Percentiles rank a stretch among this genome's conserved stretches.
Conservation (phyloP, 2,888 invertebrate species). For the Diachrysia chrysitis region DNA sequence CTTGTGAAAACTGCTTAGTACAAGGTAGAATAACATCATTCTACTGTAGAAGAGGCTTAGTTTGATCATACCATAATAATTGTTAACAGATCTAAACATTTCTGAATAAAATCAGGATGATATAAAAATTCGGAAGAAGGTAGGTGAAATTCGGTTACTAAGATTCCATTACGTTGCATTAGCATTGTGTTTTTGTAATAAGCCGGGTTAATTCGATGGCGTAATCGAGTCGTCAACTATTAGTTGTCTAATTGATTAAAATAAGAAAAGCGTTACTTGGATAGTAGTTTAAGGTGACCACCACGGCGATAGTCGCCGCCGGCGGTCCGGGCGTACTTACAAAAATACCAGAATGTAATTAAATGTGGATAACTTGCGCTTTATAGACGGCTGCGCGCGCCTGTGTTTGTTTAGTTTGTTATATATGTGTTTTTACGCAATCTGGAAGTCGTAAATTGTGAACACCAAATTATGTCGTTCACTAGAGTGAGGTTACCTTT, state of each 20-base stretch:
- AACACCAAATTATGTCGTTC: conserved; percentile 88
- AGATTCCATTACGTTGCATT: background rate
- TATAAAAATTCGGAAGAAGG: background rate
- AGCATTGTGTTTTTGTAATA: background rate
- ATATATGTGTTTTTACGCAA: conserved; percentile 89
- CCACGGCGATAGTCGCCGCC: conserved; percentile 78
- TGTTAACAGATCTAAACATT: no score
- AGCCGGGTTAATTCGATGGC: background rate
- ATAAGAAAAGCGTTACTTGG: conserved; percentile 26
- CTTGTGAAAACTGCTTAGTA: no score
- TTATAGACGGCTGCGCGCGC: conserved; percentile 87
- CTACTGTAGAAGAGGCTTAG: no score
- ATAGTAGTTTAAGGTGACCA: conserved; percentile 68
- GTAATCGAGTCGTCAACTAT: conserved; percentile 8
- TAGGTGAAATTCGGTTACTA: background rate
- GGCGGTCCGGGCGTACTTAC: conserved; percentile 87
- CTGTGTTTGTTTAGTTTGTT: conserved; percentile 87
- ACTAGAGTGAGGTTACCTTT: conserved; percentile 76
- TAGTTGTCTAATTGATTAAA: conserved; percentile 22
- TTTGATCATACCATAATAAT: no score
- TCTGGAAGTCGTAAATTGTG: conserved; percentile 89
- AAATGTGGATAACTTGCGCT: conserved; percentile 88
- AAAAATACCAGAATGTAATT: conserved; percentile 89
- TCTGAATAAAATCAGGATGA: no score
- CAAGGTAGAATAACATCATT: no score